phyloP scores from a whole-genome alignment of 2,113 vertebrate genomes.

The Phylloscopus trochilus region DNA sequence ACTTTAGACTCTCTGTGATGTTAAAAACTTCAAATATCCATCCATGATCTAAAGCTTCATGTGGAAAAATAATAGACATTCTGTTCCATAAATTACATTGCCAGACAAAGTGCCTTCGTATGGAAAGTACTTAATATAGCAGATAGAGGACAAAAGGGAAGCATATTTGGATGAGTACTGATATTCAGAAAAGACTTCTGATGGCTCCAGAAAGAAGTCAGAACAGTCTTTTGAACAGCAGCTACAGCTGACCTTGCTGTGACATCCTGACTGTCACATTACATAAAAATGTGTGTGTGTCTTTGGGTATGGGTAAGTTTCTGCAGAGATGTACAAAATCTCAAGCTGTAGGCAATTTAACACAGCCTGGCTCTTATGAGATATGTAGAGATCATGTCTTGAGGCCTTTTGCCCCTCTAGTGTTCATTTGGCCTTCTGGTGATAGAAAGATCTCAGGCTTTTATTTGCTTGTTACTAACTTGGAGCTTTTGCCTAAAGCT shows the following conservation, averaged over 20 bases:
- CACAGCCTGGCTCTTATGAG: not conserved
- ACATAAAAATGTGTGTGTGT: not conserved
- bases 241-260: not conserved
- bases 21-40: slow-evolving; percentile 1
- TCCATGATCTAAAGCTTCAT: slow-evolving; percentile 3
- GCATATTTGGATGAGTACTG: not conserved
- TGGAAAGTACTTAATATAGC: slow-evolving; percentile 1
- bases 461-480: not conserved
- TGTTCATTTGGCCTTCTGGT: not conserved
- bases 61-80: slow-evolving; percentile 22
- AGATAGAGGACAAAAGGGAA: not conserved
- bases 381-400: not conserved
- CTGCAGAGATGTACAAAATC: not conserved
- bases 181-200: not conserved
- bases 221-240: not conserved
- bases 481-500: not conserved
- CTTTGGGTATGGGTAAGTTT: not conserved
- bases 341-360: not conserved
- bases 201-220: not conserved
- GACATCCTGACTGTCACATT: not conserved
- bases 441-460: not conserved
- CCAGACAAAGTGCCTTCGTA: slow-evolving; percentile 8
- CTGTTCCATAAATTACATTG: not conserved
- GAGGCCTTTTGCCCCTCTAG: not conserved
- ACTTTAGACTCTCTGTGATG: not conserved